Percentiles rank a stretch among this genome's conserved stretches.
Evolutionary conservation across 2,888 invertebrate species (phyloP).

Genomic region (Herminia tarsipennalis): DNA sequence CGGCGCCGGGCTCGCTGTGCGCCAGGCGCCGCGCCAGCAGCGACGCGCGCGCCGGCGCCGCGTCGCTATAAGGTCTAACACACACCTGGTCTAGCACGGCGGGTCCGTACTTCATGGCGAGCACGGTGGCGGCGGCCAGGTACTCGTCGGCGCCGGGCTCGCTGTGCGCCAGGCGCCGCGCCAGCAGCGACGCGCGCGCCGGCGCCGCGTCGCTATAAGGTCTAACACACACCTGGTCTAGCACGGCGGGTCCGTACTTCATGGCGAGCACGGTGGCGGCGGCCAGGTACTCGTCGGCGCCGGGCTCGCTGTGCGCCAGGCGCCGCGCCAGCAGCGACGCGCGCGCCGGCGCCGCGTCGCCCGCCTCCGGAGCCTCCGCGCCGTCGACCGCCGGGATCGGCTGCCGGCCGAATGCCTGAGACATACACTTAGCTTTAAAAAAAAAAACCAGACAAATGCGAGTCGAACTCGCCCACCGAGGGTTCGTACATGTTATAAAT

Average conservation of each 20-base stretch:
- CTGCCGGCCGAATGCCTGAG: constrained; percentile 94
- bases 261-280: constrained; percentile 95
- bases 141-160: too few species aligned
- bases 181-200: too few species aligned
- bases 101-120: too few species aligned
- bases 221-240: constrained; percentile 62
- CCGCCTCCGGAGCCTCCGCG: constrained; percentile 58
- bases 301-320: constrained; percentile 77
- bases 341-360: constrained; percentile 88
- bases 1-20: too few species aligned
- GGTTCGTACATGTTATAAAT: too few species aligned
- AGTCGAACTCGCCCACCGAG: background rate
- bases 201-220: too few species aligned
- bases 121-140: too few species aligned
- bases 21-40: too few species aligned
- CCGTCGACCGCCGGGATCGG: constrained; percentile 87
- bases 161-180: too few species aligned
- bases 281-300: constrained; percentile 91
- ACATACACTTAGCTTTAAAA: background rate
- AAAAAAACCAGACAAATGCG: background rate
- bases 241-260: constrained; percentile 92
- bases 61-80: too few species aligned
- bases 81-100: too few species aligned
- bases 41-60: too few species aligned
- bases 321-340: constrained; percentile 93